A percentile compares a stretch with the other conserved stretches of the same genome.
These are phyloP conservation scores for Seladonia tumulorum DNA, from an alignment of 2,888 invertebrate genomes.

Conservation along the genomic window DNA sequence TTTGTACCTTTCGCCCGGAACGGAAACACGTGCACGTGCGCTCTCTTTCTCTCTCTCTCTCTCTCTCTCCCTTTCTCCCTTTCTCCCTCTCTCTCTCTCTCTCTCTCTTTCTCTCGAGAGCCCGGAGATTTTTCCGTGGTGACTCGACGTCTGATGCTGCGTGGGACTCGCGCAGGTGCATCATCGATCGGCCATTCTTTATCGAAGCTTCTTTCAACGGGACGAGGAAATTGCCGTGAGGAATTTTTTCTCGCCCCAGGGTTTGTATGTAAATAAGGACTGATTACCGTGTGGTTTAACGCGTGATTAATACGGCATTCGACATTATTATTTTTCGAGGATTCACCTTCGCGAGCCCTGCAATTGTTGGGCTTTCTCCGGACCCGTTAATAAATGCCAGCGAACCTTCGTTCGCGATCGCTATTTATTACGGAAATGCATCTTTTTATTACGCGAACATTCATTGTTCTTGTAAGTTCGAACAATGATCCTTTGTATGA, in stretches of 20 bases:
- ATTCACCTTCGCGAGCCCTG: background rate
- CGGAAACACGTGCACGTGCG: conserved; percentile 43
- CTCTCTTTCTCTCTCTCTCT: background rate
- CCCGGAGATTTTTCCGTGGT: conserved; percentile 62
- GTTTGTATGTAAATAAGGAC: conserved; percentile 45
- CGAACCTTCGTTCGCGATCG: background rate
- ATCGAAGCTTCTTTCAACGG: conserved; percentile 22
- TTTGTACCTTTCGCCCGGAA: conserved; percentile 63
- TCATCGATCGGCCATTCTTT: conserved; percentile 53
- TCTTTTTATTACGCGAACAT: background rate
- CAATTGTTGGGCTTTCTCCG: background rate
- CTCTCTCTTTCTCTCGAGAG: background rate
- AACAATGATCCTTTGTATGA: background rate
- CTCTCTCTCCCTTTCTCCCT: background rate
- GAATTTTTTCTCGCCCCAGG: conserved; percentile 16
- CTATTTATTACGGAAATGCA: background rate
- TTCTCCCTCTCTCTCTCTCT: background rate
- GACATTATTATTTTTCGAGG: background rate
- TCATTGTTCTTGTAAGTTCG: background rate
- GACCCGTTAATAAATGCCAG: background rate
- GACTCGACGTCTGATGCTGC: conserved; percentile 60
- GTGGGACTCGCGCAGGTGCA: conserved; percentile 71
- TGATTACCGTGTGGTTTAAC: conserved; percentile 38
- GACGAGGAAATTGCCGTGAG: conserved; percentile 29
- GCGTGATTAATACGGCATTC: conserved; percentile 36